Base-by-base conservation (phyloP, 23 tunicate genomes). In the Oikopleura dioica region DNA sequence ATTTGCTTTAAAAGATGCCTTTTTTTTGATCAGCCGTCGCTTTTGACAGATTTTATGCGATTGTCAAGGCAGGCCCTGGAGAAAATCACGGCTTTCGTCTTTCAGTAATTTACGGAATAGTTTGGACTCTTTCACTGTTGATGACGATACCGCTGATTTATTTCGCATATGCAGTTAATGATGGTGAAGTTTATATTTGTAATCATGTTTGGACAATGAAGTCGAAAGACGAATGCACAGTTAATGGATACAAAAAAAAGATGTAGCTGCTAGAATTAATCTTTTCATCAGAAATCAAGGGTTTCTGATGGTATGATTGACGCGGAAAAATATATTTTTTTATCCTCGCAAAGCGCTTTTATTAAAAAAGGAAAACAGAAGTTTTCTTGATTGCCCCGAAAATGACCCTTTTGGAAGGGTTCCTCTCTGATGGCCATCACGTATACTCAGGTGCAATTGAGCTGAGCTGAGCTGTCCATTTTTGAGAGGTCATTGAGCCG, bases 41-140 rank as follows among this genome's bases (percentile, higher is more conserved):
- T 28, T 63, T 63, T 28, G 72, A 63, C 72, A 23, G 72, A 31
- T 63, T 63, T 63, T 63, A 63, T 63, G 72, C 72, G 5, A 63
- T 63, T 28, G 72, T 63, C 30, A 24, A 21, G 5, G 26, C 4
- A 4, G 5, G 4, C 33, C 32, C 2, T 23, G 16, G 55, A 9
- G 55, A 16, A 16, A 44, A 44, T 16, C 9, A 2, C 30, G 26
- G 33, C 33, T 28, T 2, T 2, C 72, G 72, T 16, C 26, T 12
- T 63, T 4, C 33, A 28, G 26, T 63, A 21, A 63, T 63, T 16
- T 63, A 12, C 26, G 72, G 29, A 28, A 2, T 63, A 16, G 72
- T 63, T 2, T 63, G 72, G 72, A 2, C 5, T 28, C 5, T 28
- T 63, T 23, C 72, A 24, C 26, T 63, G 2, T 63, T 63, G 72